phyloP scores from a whole-genome alignment of 2,888 invertebrate species.

The Lycaena phlaeas region DNA sequence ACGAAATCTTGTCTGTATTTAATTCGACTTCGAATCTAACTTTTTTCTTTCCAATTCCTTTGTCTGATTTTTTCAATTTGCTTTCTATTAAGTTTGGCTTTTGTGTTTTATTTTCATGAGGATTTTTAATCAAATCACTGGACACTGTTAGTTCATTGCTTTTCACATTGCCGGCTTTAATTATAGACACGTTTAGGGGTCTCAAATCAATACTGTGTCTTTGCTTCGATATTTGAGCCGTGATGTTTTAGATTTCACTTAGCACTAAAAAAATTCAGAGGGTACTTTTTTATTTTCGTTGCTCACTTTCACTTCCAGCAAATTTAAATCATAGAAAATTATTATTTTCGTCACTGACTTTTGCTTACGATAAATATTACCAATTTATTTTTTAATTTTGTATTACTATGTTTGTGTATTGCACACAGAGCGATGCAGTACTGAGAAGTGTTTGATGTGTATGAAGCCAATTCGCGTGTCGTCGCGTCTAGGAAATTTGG shows the following conservation, averaged over 20 bases:
- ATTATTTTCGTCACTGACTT: conserved; percentile 3
- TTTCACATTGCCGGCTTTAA: neutral
- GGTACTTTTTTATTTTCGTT: conserved; percentile 8
- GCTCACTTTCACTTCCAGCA: neutral
- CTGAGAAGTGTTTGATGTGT: conserved; percentile 33
- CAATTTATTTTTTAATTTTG: neutral
- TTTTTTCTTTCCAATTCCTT: conserved; percentile 42
- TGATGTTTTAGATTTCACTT: conserved; percentile 28
- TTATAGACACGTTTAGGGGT: conserved; percentile 24
- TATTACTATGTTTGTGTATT: no score
- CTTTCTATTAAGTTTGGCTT: conserved; percentile 47
- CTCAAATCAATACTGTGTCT: conserved; percentile 26
- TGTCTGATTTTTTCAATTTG: conserved; percentile 34
- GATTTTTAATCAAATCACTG: neutral
- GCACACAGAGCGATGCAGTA: conserved; percentile 33
- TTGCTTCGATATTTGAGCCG: conserved; percentile 32
- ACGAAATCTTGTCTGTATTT: conserved; percentile 29
- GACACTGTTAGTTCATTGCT: conserved; percentile 13
- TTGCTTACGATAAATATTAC: no score
- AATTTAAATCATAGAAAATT: no score
- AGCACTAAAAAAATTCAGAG: conserved; percentile 11
- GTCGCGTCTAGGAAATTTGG: conserved; percentile 42
- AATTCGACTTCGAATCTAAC: conserved; percentile 47
- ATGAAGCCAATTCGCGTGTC: conserved; percentile 36
- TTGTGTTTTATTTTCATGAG: conserved; percentile 41